phyloP scores from a whole-genome alignment of 2,797 vertebrate species.

The Enteromius trimaculatus region DNA sequence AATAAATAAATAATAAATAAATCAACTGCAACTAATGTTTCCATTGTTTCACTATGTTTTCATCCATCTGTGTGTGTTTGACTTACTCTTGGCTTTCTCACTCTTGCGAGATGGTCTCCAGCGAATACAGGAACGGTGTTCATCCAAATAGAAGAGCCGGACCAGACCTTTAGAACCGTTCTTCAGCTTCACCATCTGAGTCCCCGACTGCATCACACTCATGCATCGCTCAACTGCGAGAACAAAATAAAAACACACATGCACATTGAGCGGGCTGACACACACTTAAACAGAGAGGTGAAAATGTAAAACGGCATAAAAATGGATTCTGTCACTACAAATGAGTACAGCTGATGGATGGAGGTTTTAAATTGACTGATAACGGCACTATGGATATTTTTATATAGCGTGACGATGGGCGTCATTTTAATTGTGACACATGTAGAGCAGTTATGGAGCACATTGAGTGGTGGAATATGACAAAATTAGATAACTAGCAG shows the following conservation, averaged over 20 bases:
- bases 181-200: conserved; percentile 99
- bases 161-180: conserved; percentile 93
- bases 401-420: not conserved
- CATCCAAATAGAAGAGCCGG: conserved; percentile 98
- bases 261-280: conserved; percentile 9
- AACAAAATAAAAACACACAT: conserved; percentile 36
- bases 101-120: conserved; percentile 98
- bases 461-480: not conserved
- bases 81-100: conserved; percentile 98
- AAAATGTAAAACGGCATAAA: conserved; percentile 8
- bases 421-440: conserved; percentile 6
- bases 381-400: conserved; percentile 4
- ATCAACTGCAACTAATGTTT: not conserved
- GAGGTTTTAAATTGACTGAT: conserved; percentile 2
- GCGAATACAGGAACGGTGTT: conserved; percentile 94
- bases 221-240: conserved; percentile 97
- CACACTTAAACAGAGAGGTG: not conserved
- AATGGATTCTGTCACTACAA: conserved; percentile 18
- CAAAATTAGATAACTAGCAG: not conserved
- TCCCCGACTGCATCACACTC: conserved; percentile 98
- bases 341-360: not conserved
- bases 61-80: not conserved
- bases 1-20: not conserved
- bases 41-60: not conserved
- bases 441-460: conserved; percentile 23